Evolutionary conservation across 2,797 vertebrate species (phyloP), one percentile per base, ranked within the genome.

Genomic region (Chromis chromis): DNA sequence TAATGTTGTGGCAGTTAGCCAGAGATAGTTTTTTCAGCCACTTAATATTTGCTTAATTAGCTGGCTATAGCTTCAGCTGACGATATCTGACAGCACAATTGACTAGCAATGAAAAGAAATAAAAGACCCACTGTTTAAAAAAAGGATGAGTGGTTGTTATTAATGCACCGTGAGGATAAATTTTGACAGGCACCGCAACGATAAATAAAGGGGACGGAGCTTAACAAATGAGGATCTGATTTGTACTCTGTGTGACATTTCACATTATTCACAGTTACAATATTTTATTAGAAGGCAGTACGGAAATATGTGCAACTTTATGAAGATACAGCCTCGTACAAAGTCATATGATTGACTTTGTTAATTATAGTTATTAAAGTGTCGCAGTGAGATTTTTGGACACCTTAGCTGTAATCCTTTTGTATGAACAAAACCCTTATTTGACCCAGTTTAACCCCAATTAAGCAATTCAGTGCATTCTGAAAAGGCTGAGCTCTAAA

Each of bases 371-470:
- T 49, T 19, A 65, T 69, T 36, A 58, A n/a, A 65, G 6, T 42
- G 14, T 46, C 24, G 57, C 13, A 57, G 24, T 48, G 10, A 22
- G 28, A 17, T 6, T 3, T 39, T 77, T 36, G 57, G 28, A 50
- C 42, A 46, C 57, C 6, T 52, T 19, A 65, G 50, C 14, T 4
- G 10, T 10, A 61, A 58, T n/a, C 17, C 17, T 10, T 25, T 60
- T 53, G 4, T 61, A 24, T 64, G 42, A 60, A 76, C 44, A 48
- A 59, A 70, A 54, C 9, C 8, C 12, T 48, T 2, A 62, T 72
- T 70, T 67, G 67, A 64, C 33, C 70, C 42, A 64, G 36, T 75
- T 80, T 70, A 61, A 42, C 36, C 33, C 61, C 44, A 77, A 53
- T 82, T 81, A 81, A 76, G 24, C 4, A 1, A 27, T 71, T 24